A percentile compares a stretch with the other conserved stretches of the same genome.
phyloP scores from a whole-genome alignment of 2,797 vertebrate species.

The Xiphophorus birchmanni region DNA sequence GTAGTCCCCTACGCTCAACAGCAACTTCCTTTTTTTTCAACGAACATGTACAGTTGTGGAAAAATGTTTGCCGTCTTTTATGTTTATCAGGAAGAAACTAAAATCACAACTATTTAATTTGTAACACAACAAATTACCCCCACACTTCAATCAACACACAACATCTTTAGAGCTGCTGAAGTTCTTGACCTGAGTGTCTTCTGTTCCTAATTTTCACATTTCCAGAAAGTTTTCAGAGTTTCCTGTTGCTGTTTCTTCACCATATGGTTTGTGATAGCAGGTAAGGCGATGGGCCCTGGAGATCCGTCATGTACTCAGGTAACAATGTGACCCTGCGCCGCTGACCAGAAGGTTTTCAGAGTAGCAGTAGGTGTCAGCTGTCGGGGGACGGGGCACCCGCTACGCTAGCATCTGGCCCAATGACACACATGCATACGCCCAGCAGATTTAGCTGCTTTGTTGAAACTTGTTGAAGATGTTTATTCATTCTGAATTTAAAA shows the following conservation, averaged over 20 bases:
- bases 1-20: neutral
- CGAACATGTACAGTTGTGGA: neutral
- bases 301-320: constrained; percentile 62
- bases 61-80: neutral
- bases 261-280: constrained; percentile 44
- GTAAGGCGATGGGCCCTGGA: constrained; percentile 39
- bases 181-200: neutral
- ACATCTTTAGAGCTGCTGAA: neutral
- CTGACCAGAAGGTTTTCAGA: constrained; percentile 66
- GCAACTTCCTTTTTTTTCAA: neutral
- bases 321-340: constrained; percentile 75
- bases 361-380: constrained; percentile 57
- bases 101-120: neutral
- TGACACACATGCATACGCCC: constrained; percentile 6
- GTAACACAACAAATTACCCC: neutral
- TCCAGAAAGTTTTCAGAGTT: neutral
- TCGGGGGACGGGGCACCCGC: constrained; percentile 53
- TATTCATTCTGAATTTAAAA: neutral
- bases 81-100: neutral
- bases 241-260: constrained; percentile 1
- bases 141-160: neutral
- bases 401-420: constrained; percentile 55
- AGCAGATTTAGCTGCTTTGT: neutral
- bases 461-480: constrained; percentile 12
- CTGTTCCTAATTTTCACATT: too few species aligned